Evolutionary conservation across 2,888 invertebrate species (phyloP).

Genomic region (Aleiodes leptofemur): DNA sequence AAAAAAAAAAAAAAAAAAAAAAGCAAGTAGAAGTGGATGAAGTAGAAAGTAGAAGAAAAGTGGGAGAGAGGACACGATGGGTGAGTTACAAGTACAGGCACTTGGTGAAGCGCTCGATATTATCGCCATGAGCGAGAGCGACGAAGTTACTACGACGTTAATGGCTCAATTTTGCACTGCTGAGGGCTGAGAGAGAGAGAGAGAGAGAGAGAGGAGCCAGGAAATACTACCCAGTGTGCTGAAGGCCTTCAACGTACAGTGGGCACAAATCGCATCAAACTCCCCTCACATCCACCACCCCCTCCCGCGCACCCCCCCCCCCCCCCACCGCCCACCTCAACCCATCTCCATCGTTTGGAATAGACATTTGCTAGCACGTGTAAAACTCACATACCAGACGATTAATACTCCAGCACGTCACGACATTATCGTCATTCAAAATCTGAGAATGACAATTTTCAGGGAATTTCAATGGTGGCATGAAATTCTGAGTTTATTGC

Average conservation of each 20-base stretch:
- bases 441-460: not conserved
- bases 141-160: slow-evolving; percentile 55
- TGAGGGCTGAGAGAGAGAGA: not conserved
- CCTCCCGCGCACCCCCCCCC: too few species aligned
- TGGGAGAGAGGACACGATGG: slow-evolving; percentile 16
- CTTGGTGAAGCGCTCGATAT: slow-evolving; percentile 52
- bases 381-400: slow-evolving; percentile 29
- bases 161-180: slow-evolving; percentile 50
- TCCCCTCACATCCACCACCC: not conserved
- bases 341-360: slow-evolving; percentile 33
- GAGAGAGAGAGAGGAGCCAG: too few species aligned
- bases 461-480: too few species aligned
- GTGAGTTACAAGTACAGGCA: slow-evolving; percentile 34
- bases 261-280: slow-evolving; percentile 60
- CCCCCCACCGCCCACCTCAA: too few species aligned
- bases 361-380: slow-evolving; percentile 45
- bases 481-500: too few species aligned
- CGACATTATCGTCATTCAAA: slow-evolving; percentile 20
- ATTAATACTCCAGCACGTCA: not conserved
- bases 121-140: slow-evolving; percentile 43
- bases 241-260: slow-evolving; percentile 55
- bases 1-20: not conserved
- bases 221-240: slow-evolving; percentile 19
- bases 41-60: not conserved
- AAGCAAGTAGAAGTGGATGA: not conserved